Conservation (phyloP, 2,888 invertebrate genomes). For the Luperina testacea region DNA sequence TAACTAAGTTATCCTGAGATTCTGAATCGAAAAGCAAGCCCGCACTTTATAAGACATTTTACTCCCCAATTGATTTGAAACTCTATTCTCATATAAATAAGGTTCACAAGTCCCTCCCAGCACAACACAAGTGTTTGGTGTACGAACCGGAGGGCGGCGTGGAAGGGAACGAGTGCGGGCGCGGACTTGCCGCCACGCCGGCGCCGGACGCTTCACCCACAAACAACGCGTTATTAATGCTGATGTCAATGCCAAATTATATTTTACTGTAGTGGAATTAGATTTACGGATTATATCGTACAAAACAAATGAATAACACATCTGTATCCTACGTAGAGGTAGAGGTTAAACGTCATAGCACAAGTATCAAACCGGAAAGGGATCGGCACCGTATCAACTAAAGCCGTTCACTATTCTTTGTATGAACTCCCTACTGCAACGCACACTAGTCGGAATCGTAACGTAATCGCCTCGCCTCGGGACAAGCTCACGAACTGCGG, state of each 20-base stretch:
- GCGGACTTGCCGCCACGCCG: slow-evolving; percentile 76
- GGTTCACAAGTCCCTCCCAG: slow-evolving; percentile 55
- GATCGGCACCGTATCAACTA: too few species aligned
- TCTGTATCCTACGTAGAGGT: neutral
- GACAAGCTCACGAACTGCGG: too few species aligned
- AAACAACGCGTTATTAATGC: slow-evolving; percentile 53
- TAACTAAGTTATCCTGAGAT: neutral
- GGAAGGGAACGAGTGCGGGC: slow-evolving; percentile 88
- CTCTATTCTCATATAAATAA: neutral
- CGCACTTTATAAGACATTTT: neutral
- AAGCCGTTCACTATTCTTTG: too few species aligned
- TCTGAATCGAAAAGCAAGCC: neutral
- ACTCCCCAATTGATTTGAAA: slow-evolving; percentile 10
- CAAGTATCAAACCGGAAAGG: too few species aligned
- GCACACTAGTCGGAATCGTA: too few species aligned
- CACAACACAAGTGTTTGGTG: slow-evolving; percentile 60
- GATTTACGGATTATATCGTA: slow-evolving; percentile 31
- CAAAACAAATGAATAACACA: neutral
- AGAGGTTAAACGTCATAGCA: too few species aligned
- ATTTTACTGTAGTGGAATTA: neutral
- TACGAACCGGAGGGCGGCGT: slow-evolving; percentile 91
- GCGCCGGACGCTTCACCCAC: slow-evolving; percentile 71
- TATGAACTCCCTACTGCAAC: too few species aligned
- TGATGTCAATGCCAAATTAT: slow-evolving; percentile 8
- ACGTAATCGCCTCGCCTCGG: too few species aligned